Evolutionary conservation across 2,888 invertebrate species (phyloP).

Genomic region (Pachymerium ferrugineum): DNA sequence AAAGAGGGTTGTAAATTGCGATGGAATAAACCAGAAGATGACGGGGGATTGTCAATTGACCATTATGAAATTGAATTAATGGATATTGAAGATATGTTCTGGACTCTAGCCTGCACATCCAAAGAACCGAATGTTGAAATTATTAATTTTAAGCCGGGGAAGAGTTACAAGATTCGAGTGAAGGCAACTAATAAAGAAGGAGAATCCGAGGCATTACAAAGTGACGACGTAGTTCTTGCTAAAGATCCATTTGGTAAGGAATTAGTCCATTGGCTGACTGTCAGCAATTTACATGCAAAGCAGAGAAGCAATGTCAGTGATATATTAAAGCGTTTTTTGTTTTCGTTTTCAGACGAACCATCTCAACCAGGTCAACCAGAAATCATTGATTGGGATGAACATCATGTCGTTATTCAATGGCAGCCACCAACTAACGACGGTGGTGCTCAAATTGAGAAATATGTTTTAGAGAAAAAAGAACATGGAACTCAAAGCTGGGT

Average conservation of each 20-base stretch:
- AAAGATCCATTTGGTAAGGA: constrained; percentile 56
- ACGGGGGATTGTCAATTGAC: too few species aligned
- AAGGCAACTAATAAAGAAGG: constrained; percentile 55
- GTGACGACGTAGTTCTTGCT: constrained; percentile 50
- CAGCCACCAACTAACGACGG: constrained; percentile 49
- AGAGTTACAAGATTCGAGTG: constrained; percentile 55
- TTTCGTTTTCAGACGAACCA: constrained; percentile 65
- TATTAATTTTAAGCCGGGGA: constrained; percentile 49
- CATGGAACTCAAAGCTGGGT: constrained; percentile 49
- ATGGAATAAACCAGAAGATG: constrained; percentile 46
- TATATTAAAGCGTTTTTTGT: neutral
- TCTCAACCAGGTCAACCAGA: constrained; percentile 86
- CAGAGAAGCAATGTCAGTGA: too few species aligned
- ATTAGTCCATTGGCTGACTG: constrained; percentile 13
- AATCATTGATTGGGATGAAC: constrained; percentile 56
- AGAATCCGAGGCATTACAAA: constrained; percentile 52
- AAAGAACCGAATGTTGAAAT: constrained; percentile 44
- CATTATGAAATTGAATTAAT: constrained; percentile 47
- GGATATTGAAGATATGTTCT: constrained; percentile 47
- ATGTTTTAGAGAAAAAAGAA: constrained; percentile 49
- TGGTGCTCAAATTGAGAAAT: constrained; percentile 55
- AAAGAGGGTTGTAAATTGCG: constrained; percentile 46
- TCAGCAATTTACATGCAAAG: too few species aligned
- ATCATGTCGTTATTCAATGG: constrained; percentile 50
- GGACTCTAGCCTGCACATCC: constrained; percentile 47